Conservation (phyloP, 2,113 vertebrate genomes). For the Dendrocopos noguchii region DNA sequence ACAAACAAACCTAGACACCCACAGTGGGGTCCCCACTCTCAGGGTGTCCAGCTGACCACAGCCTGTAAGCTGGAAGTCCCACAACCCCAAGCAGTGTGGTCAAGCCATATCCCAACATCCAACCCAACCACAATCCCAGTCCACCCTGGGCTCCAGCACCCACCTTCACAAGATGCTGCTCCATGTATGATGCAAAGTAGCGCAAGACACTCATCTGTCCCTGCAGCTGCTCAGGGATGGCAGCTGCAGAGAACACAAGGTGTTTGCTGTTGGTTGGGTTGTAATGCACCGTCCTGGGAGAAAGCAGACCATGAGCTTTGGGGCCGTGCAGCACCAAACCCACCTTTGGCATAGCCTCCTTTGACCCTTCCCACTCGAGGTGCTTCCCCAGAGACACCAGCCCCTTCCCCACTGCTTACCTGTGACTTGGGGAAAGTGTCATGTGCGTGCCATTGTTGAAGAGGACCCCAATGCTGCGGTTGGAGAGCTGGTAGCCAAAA, state of each 20-base stretch:
- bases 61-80: neutral
- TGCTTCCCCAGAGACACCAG: neutral
- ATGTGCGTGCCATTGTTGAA: slow-evolving; percentile 97
- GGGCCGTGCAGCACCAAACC: neutral
- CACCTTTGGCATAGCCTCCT: neutral
- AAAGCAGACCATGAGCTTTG: neutral
- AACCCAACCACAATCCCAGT: neutral
- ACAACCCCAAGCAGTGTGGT: neutral
- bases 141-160: neutral
- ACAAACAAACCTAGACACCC: neutral
- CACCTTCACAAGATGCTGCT: slow-evolving; percentile 96
- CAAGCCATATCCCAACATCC: neutral
- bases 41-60: neutral
- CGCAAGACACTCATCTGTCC: slow-evolving; percentile 89
- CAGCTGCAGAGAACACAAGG: slow-evolving; percentile 83
- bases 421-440: slow-evolving; percentile 88
- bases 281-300: slow-evolving; percentile 89
- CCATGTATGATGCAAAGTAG: slow-evolving; percentile 96
- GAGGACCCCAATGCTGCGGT: slow-evolving; percentile 91
- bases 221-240: slow-evolving; percentile 89
- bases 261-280: slow-evolving; percentile 92
- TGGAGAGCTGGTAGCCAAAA: slow-evolving; percentile 97
- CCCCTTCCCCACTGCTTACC: slow-evolving; percentile 65
- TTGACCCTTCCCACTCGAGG: neutral
- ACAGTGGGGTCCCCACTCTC: too few relatives aligned